A percentile compares a stretch with the other conserved stretches of the same genome.
phyloP scores from a whole-genome alignment of 2,113 vertebrate genomes.

The Urocolius indicus region DNA sequence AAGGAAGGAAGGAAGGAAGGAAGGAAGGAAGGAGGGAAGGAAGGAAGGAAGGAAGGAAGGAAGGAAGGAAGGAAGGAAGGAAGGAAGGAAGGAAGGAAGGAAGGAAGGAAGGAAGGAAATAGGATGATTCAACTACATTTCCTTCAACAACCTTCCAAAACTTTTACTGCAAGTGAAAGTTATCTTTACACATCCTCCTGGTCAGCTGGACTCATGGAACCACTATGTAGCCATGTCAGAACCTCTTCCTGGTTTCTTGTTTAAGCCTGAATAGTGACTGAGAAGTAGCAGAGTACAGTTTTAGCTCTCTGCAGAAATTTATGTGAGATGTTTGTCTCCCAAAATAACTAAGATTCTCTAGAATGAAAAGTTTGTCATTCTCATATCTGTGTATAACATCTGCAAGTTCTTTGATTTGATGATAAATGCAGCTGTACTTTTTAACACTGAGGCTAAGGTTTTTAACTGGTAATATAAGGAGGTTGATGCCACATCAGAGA shows the following conservation, averaged over 20 bases:
- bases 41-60: background rate
- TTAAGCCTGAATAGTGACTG: background rate
- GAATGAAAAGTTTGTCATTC: background rate
- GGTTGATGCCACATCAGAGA: background rate
- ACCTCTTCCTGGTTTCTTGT: background rate
- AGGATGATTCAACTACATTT: background rate
- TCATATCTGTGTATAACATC: background rate
- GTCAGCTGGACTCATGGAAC: background rate
- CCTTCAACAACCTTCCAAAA: background rate
- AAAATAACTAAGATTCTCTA: background rate
- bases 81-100: background rate
- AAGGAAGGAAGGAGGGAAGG: background rate
- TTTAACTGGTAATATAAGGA: background rate
- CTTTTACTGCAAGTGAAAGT: background rate
- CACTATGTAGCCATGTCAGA: background rate
- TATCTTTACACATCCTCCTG: background rate
- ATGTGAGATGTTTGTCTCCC: background rate
- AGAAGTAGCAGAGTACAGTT: background rate
- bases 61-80: too few species aligned
- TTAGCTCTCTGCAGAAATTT: background rate
- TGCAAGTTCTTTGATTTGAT: background rate
- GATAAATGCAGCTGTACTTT: background rate
- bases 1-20: too few species aligned
- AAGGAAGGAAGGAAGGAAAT: background rate
- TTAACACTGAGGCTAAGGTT: background rate